A percentile compares a stretch with the other conserved stretches of the same genome.
Conservation (phyloP, 2,113 vertebrate genomes). For the Corythaixoides concolor region DNA sequence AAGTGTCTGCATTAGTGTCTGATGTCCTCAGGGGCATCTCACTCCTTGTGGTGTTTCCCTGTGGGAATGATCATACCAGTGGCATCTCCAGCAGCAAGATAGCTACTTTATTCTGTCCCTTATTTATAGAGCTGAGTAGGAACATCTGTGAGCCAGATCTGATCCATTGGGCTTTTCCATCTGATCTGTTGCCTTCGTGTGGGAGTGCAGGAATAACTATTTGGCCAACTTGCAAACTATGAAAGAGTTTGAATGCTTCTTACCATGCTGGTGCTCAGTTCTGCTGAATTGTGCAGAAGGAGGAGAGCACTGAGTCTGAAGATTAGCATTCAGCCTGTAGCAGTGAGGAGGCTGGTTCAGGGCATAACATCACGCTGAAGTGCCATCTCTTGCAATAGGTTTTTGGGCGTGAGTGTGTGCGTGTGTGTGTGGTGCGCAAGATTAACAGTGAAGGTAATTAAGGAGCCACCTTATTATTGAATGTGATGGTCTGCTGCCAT, state of each 20-base stretch:
- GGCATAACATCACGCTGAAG: background rate
- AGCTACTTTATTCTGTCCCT: background rate
- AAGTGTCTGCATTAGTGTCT: background rate
- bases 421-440: background rate
- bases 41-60: background rate
- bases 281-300: background rate
- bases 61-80: background rate
- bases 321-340: background rate
- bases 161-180: background rate
- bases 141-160: background rate
- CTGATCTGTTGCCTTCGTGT: background rate
- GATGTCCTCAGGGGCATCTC: background rate
- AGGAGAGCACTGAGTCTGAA: background rate
- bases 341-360: background rate
- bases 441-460: background rate
- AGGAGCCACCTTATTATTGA: background rate
- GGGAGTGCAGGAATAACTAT: background rate
- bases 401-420: background rate
- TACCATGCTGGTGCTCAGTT: background rate
- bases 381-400: background rate
- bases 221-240: background rate
- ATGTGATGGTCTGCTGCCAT: background rate
- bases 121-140: background rate
- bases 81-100: background rate
- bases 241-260: background rate